Evolutionary conservation across 2,113 vertebrate species (phyloP).

Genomic region (Trichomycterus rosablanca): DNA sequence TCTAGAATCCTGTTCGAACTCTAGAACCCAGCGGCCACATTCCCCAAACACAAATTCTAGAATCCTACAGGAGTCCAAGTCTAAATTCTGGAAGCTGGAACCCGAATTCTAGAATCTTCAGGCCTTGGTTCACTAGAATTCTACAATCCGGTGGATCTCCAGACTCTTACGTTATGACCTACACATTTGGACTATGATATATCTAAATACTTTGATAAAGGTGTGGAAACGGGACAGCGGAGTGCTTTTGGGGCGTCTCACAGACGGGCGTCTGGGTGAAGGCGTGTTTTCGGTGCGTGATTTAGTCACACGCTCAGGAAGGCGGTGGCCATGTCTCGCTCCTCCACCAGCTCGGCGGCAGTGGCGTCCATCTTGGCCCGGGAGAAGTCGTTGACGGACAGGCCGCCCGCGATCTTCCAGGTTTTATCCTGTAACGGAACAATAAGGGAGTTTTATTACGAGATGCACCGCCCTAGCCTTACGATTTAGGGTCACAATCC

Average conservation of each 20-base stretch:
- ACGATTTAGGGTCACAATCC: too few species aligned
- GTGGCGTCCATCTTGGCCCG: constrained; percentile 86
- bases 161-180: constrained; percentile 9
- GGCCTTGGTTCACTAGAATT: too few species aligned
- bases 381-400: constrained; percentile 87
- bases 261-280: constrained; percentile 70
- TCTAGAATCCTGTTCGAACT: too few species aligned
- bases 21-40: too few species aligned
- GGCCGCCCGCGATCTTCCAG: constrained; percentile 88
- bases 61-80: too few species aligned
- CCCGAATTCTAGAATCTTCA: too few species aligned
- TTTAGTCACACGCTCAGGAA: constrained; percentile 84
- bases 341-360: constrained; percentile 84
- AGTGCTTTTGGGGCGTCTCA: constrained; percentile 57
- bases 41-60: too few species aligned
- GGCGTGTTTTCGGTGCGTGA: constrained; percentile 36
- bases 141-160: background rate
- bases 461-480: too few species aligned
- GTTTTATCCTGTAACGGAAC: constrained; percentile 71
- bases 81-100: too few species aligned
- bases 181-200: background rate
- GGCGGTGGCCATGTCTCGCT: constrained; percentile 86
- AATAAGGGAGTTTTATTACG: too few species aligned
- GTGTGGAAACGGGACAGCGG: constrained; percentile 3
- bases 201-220: constrained; percentile 25